Evolutionary conservation across 2,888 invertebrate genomes (phyloP), one percentile per base, ranked within the genome.

Genomic region (Neoscelio sp.): DNA sequence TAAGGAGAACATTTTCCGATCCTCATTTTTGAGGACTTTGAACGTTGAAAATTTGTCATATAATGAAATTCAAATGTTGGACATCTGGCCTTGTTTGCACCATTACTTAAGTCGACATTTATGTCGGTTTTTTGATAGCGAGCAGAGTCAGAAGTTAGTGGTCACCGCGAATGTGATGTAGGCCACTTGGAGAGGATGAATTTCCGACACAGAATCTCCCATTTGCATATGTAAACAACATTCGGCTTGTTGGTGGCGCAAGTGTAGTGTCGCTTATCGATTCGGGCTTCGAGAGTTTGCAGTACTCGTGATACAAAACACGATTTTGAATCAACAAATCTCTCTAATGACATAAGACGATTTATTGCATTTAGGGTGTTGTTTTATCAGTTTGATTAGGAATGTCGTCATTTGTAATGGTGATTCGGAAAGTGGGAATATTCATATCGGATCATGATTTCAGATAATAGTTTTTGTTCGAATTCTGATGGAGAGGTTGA

Each of bases 141-240:
- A 28, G 28, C 20, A 20, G 12, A 33, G 15, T 35, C 33, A 23
- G 33, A 44, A 44, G 20, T 44, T 18, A 2, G 13, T 28, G 23
- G 38, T 7, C 23, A 44, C 15, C n/a, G 38, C 5, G 15, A 28
- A 2, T 44, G n/a, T 10, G 52, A 42, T 52, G 52, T 42, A 42
- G 42, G 52, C 18, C 42, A 65, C 65, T 50, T 18, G 2, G 44
- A 44, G 52, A 50, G 52, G 52, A 65, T 52, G 40, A 40, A 65
- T 65, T 65, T 65, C 65, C 65, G 52, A 65, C 65, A 56, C 15
- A 26, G 26, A 38, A 17, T 26, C 42, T 30, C 44, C 28, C 33
- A 70, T 70, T 60, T 44, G 71, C 60, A 71, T 60, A 60, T 71
- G 60, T 71, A 62, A 60, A 71, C 60, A 60, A 52, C 35, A 40